These are phyloP conservation scores for Pollachius pollachius DNA, from an alignment of 2,113 vertebrate species.

Conservation along the genomic window DNA sequence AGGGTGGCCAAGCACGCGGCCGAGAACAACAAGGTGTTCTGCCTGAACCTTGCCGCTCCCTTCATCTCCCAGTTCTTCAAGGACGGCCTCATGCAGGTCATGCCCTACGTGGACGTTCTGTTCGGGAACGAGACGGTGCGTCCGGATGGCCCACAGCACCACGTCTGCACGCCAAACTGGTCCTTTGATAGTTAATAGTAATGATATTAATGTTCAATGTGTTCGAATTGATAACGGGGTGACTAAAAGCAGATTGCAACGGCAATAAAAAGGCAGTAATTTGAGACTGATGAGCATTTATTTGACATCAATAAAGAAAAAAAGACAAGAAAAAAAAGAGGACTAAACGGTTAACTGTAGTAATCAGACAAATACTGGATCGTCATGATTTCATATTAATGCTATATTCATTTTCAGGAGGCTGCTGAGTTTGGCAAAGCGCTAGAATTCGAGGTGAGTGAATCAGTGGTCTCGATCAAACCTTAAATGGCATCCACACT, in stretches of 20 bases:
- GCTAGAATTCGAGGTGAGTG: slow-evolving; percentile 93
- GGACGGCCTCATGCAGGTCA: slow-evolving; percentile 89
- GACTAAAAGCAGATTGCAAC: too few species aligned
- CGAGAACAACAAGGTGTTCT: slow-evolving; percentile 90
- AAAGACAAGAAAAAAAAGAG: too few species aligned
- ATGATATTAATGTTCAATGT: too few species aligned
- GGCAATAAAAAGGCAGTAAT: not conserved
- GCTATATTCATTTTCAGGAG: slow-evolving; percentile 78
- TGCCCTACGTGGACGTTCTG: slow-evolving; percentile 93
- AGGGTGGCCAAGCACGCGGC: slow-evolving; percentile 91
- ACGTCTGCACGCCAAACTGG: too few species aligned
- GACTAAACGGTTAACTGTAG: not conserved
- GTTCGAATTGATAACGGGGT: too few species aligned
- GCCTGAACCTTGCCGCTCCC: slow-evolving; percentile 93
- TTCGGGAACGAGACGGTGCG: slow-evolving; percentile 96
- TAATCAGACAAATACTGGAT: too few species aligned
- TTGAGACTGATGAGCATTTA: not conserved
- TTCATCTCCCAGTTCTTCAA: slow-evolving; percentile 97
- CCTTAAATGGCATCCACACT: not conserved
- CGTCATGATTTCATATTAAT: too few species aligned
- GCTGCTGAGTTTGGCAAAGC: slow-evolving; percentile 89
- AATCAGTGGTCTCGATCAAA: slow-evolving; percentile 48
- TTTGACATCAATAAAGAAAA: not conserved
- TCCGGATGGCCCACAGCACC: not conserved
- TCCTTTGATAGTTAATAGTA: too few species aligned